Evolutionary conservation across 2,888 invertebrate genomes (phyloP).

Genomic region (Noctua comes): DNA sequence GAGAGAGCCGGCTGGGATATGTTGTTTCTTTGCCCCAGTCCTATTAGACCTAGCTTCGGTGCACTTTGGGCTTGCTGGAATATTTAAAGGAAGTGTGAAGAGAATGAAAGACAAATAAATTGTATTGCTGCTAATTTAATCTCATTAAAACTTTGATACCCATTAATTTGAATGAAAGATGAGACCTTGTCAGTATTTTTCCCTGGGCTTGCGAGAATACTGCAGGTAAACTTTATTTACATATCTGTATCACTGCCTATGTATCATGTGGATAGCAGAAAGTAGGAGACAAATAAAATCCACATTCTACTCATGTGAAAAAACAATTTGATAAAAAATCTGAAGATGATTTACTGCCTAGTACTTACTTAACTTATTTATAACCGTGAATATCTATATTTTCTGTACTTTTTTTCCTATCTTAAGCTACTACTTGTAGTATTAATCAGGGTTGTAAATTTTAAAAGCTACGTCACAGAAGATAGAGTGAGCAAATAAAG

Average conservation of each 20-base stretch:
- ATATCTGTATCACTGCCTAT: not conserved
- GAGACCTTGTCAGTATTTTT: not conserved
- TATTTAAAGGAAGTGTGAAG: constrained; percentile 7
- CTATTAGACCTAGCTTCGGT: constrained; percentile 89
- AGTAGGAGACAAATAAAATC: not conserved
- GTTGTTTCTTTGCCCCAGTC: constrained; percentile 90
- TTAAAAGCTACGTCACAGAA: constrained; percentile 75
- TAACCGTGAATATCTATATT: constrained; percentile 22
- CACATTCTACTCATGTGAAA: not conserved
- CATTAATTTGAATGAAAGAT: not conserved
- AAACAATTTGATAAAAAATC: constrained; percentile 30
- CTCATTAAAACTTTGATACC: not conserved
- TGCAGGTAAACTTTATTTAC: not conserved
- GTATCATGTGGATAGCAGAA: not conserved
- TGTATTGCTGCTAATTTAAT: not conserved
- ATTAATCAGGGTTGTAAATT: constrained; percentile 80
- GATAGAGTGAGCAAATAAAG: constrained; percentile 73
- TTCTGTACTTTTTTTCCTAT: constrained; percentile 54
- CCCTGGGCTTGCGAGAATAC: not conserved
- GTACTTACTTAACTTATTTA: constrained; percentile 48
- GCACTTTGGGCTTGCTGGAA: constrained; percentile 91
- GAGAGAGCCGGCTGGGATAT: constrained; percentile 91
- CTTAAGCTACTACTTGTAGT: constrained; percentile 51
- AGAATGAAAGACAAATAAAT: not conserved
- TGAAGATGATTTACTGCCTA: constrained; percentile 46